Conservation (phyloP, 2,888 invertebrate species). For the Drosophila rubida region DNA sequence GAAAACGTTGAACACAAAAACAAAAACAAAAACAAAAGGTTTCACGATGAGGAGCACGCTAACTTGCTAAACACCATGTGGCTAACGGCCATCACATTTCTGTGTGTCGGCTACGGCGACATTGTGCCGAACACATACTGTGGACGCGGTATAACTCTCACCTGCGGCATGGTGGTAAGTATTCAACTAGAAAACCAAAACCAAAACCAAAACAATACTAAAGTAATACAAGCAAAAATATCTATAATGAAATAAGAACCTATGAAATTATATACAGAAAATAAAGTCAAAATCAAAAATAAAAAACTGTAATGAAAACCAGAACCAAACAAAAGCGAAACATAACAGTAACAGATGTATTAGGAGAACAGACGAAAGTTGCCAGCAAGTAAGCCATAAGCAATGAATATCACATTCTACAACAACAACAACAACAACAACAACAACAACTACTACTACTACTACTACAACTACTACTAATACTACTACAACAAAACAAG, state of each 20-base stretch:
- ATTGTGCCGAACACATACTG: slow-evolving; percentile 99
- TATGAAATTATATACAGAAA: slow-evolving; percentile 12
- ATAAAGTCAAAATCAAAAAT: slow-evolving; percentile 22
- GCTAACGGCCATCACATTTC: slow-evolving; percentile 99
- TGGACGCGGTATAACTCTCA: slow-evolving; percentile 99
- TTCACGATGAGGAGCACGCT: slow-evolving; percentile 99
- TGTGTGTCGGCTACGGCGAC: slow-evolving; percentile 99
- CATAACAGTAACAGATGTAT: slow-evolving; percentile 25
- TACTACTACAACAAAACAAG: slow-evolving; percentile 17
- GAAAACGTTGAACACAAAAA: no score
- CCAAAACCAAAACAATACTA: slow-evolving; percentile 19
- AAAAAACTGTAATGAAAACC: slow-evolving; percentile 18
- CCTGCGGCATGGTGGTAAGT: slow-evolving; percentile 99
- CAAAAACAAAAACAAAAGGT: slow-evolving; percentile 86
- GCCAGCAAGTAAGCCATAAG: slow-evolving; percentile 10
- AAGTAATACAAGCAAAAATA: slow-evolving; percentile 1
- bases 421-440: slow-evolving; percentile 25
- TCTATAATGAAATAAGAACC: neutral
- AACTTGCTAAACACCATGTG: slow-evolving; percentile 99
- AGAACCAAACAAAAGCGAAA: slow-evolving; percentile 40
- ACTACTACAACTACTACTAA: slow-evolving; percentile 13
- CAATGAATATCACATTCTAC: slow-evolving; percentile 16
- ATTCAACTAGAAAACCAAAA: slow-evolving; percentile 70
- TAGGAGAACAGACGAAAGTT: slow-evolving; percentile 43
- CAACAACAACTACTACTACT: slow-evolving; percentile 15